phyloP scores from a whole-genome alignment of 1,140 invertebrate genomes.

The Heliconius melpomene region DNA sequence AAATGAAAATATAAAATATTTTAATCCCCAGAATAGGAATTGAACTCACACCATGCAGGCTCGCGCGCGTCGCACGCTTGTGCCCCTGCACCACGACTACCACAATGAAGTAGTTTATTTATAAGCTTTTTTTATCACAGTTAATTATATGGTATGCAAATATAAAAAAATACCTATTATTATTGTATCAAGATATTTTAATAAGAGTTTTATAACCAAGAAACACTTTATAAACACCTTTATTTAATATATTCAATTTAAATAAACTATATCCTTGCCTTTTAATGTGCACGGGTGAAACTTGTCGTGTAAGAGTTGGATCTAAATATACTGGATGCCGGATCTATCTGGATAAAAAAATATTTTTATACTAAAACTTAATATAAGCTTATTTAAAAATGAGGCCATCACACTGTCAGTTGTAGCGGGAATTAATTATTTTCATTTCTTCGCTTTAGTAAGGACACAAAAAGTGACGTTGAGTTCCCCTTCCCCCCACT shows the following conservation, averaged over 20 bases:
- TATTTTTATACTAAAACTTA: neutral
- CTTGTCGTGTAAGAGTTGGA: neutral
- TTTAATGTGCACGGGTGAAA: neutral
- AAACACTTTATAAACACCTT: constrained; percentile 3
- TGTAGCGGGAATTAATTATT: too few species aligned
- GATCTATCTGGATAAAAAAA: too few species aligned
- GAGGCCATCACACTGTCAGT: too few species aligned
- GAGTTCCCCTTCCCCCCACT: too few species aligned
- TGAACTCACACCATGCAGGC: too few species aligned
- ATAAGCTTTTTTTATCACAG: neutral
- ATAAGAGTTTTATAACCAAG: neutral
- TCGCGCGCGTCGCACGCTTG: neutral
- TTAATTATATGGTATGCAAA: too few species aligned
- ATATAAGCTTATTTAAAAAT: too few species aligned
- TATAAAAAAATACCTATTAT: neutral
- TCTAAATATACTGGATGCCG: neutral
- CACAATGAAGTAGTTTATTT: too few species aligned
- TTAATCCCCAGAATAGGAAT: too few species aligned
- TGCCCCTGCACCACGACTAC: neutral
- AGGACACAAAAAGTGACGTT: too few species aligned
- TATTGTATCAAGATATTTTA: neutral
- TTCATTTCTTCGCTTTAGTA: too few species aligned
- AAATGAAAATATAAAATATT: too few species aligned
- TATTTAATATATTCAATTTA: neutral
- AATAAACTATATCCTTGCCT: neutral